Conservation (phyloP, 2,888 invertebrate genomes). For the Hartigia nigra region DNA sequence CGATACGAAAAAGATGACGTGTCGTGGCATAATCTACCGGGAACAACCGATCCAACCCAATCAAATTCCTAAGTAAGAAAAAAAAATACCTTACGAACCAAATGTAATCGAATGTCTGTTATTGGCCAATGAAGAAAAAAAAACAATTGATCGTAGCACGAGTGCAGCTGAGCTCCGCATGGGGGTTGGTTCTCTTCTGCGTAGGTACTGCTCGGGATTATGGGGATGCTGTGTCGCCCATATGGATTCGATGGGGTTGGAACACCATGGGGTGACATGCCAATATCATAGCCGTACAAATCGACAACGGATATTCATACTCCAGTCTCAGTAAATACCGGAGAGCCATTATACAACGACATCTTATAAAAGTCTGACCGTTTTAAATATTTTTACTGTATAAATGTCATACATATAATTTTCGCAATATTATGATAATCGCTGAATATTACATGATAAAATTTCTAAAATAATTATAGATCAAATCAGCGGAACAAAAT, state of each 20-base stretch:
- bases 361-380: background rate
- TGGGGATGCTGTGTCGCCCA: background rate
- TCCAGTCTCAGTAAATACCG: constrained; percentile 37
- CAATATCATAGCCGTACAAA: constrained; percentile 40
- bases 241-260: constrained; percentile 22
- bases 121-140: constrained; percentile 12
- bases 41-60: constrained; percentile 16
- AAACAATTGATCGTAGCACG: constrained; percentile 20
- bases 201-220: constrained; percentile 2
- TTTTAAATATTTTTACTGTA: background rate
- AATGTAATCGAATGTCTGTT: constrained; percentile 25
- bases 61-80: constrained; percentile 18
- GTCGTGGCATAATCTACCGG: background rate
- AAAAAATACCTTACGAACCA: background rate
- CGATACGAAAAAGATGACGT: background rate
- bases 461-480: background rate
- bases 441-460: background rate
- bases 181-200: background rate
- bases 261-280: constrained; percentile 34
- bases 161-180: constrained; percentile 21
- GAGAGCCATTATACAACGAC: constrained; percentile 4
- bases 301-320: constrained; percentile 38
- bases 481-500: background rate
- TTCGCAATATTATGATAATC: background rate
- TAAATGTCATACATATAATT: background rate